Evolutionary conservation across 2,113 vertebrate genomes (phyloP), one percentile per base, ranked within the genome.

Genomic region (Lynx canadensis): DNA sequence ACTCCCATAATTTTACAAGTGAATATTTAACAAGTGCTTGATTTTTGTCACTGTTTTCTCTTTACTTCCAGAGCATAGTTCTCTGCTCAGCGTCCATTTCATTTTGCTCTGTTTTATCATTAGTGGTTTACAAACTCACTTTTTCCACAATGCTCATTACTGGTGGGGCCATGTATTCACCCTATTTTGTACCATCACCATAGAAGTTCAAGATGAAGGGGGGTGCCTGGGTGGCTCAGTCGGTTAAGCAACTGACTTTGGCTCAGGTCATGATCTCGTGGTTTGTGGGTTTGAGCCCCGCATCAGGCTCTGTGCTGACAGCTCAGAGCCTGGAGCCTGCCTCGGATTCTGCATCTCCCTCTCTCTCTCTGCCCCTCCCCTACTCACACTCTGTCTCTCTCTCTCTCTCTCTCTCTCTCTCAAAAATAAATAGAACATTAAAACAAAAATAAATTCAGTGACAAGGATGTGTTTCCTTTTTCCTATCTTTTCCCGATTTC

Each of bases 161-260:
- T 3, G 36, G 27, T 3, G 3, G 31, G 21, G 21, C 18, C 9
- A 0, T 15, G 25, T 27, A 31, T 88, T 63, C 31, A 60, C 19
- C 48, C 19, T 7, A 41, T 4, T 25, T 13, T 25, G 27, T 73
- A 31, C 0, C 13, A 31, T 50, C 8, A 52, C 10, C 65, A 10
- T 13, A 71, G 36, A 63, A 25, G 31, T 41, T 74, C 41, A 45
- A 21, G 52, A 31, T 48, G 31, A 23, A 74, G 50, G 33, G 18
- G 45, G 45, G 45, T 45, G 45, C 45, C 45, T 45, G 45, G 45
- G 45, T 45, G 45, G 45, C 45, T 45, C 45, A 45, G 45, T 45
- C 45, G 8, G 45, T 45, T 45, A 45, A 45, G 45, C 45, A 45
- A 45, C 45, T 45, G 45, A 45, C 45, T 45, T 45, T 45, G 45